phyloP scores from a whole-genome alignment of 2,888 invertebrate genomes.

The Raillietiella orientalis region DNA sequence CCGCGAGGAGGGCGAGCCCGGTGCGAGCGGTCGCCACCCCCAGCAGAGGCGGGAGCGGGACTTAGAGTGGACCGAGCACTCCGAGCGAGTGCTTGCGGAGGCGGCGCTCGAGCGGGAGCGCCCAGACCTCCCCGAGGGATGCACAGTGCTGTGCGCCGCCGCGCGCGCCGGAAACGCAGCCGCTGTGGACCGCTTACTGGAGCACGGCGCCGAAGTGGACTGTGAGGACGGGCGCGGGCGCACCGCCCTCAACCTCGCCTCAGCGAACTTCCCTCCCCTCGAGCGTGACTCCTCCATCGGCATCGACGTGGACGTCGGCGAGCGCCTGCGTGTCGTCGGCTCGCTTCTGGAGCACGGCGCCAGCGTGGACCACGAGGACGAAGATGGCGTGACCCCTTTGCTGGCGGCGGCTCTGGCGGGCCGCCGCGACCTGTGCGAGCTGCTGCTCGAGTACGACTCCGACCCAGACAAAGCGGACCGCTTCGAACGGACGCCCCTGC shows the following conservation, averaged over 20 bases:
- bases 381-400: conserved; percentile 57
- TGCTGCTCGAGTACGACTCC: conserved; percentile 63
- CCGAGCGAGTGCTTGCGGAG: too few relatives aligned
- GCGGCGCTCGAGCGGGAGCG: too few relatives aligned
- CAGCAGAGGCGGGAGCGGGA: too few relatives aligned
- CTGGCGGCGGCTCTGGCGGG: conserved; percentile 71
- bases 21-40: too few relatives aligned
- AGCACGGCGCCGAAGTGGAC: conserved; percentile 20
- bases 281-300: conserved; percentile 20
- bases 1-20: too few relatives aligned
- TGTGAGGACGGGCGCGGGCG: conserved; percentile 12
- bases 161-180: conserved; percentile 77
- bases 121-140: conserved; percentile 50
- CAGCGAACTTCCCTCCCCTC: conserved; percentile 45
- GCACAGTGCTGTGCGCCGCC: conserved; percentile 66
- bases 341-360: conserved; percentile 48
- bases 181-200: conserved; percentile 12
- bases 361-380: conserved; percentile 43
- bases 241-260: conserved; percentile 58
- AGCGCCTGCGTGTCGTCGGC: conserved; percentile 11
- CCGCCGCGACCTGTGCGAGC: conserved; percentile 64
- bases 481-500: conserved; percentile 49
- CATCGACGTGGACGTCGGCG: conserved; percentile 6
- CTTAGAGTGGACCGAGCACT: too few relatives aligned
- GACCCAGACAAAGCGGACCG: conserved; percentile 60